Conservation (phyloP, 1,140 invertebrate genomes). For the Pseudomyrmex cubaensis region DNA sequence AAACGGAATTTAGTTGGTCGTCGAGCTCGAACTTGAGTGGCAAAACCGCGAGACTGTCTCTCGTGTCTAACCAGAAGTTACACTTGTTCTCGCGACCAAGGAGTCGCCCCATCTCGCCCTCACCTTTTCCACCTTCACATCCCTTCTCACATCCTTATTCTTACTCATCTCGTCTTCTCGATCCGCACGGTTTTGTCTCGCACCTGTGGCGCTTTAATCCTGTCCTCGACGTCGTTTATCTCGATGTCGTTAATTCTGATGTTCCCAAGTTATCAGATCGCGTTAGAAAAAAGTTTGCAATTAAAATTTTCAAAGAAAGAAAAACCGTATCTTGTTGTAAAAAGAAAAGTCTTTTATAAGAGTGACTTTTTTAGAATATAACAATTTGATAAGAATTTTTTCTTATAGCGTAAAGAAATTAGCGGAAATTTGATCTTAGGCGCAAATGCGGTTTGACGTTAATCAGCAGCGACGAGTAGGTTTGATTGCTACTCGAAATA, state of each 20-base stretch:
- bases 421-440: no score
- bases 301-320: neutral
- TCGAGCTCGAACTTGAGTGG: conserved; percentile 57
- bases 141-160: conserved; percentile 8
- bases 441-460: no score
- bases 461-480: neutral
- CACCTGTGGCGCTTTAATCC: conserved; percentile 52
- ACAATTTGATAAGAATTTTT: no score
- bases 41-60: conserved; percentile 61
- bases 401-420: no score
- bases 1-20: conserved; percentile 65
- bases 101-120: conserved; percentile 20
- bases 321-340: neutral
- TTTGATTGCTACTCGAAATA: neutral
- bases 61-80: conserved; percentile 69
- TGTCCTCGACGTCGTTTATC: neutral
- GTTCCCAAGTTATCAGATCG: neutral
- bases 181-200: conserved; percentile 42
- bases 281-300: neutral
- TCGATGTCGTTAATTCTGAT: neutral
- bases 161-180: conserved; percentile 16
- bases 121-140: neutral
- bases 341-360: neutral
- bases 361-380: neutral
- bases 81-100: conserved; percentile 53